phyloP scores from a whole-genome alignment of 2,888 invertebrate species.

The Leptogaster cylindrica region DNA sequence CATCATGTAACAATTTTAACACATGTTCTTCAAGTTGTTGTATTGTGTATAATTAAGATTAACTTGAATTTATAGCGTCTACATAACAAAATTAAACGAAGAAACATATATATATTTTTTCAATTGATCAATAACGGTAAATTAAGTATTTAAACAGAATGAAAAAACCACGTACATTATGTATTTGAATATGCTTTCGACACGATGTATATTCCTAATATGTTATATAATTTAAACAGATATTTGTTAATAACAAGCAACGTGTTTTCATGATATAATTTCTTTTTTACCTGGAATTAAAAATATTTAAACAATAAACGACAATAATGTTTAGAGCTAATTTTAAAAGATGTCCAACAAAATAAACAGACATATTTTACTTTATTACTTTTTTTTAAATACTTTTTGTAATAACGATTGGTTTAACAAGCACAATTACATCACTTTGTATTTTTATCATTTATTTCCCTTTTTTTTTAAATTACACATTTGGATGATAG shows the following conservation, averaged over 20 bases:
- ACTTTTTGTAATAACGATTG: slow-evolving; percentile 11
- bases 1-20: slow-evolving; percentile 38
- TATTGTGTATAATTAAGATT: slow-evolving; percentile 33
- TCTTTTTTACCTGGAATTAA: too few relatives aligned
- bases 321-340: too few relatives aligned
- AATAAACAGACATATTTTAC: too few relatives aligned
- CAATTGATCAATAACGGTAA: not conserved
- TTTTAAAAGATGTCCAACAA: too few relatives aligned
- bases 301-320: too few relatives aligned
- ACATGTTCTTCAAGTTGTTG: slow-evolving; percentile 31
- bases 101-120: slow-evolving; percentile 7
- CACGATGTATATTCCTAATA: not conserved
- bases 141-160: not conserved
- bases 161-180: not conserved
- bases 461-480: slow-evolving; percentile 28
- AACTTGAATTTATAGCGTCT: slow-evolving; percentile 23
- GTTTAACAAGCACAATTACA: slow-evolving; percentile 21
- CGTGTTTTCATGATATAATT: not conserved
- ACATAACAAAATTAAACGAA: slow-evolving; percentile 23
- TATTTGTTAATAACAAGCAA: not conserved
- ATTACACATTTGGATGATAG: slow-evolving; percentile 30
- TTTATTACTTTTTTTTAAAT: not conserved
- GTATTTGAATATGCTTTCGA: not conserved
- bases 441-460: not conserved
- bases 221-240: not conserved